These are phyloP conservation scores for Chionodraco myersi DNA, from an alignment of 2,113 vertebrate species.

Conservation along the genomic window DNA sequence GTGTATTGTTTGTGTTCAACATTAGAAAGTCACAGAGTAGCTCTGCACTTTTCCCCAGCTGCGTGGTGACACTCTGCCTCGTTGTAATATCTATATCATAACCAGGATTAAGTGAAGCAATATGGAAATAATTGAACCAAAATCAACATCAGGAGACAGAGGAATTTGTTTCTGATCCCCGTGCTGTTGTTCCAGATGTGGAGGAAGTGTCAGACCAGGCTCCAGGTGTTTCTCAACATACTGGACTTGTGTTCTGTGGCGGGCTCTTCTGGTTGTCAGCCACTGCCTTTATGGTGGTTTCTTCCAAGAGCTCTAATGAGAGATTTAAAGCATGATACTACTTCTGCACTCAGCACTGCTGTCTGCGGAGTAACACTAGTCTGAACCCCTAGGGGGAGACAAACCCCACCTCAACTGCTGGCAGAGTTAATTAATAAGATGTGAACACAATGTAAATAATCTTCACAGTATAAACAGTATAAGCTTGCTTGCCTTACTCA, in stretches of 20 bases:
- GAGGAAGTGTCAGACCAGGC: slow-evolving; percentile 24
- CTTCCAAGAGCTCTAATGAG: background rate
- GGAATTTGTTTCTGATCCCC: background rate
- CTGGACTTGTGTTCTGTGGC: slow-evolving; percentile 13
- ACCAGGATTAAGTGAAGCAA: slow-evolving; percentile 21
- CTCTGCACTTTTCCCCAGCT: background rate
- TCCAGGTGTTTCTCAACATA: slow-evolving; percentile 25
- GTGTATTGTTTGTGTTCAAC: background rate
- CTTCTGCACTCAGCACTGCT: slow-evolving; percentile 30
- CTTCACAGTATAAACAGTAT: slow-evolving; percentile 55
- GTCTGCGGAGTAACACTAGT: slow-evolving; percentile 37
- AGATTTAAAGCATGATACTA: slow-evolving; percentile 50
- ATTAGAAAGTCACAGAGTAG: background rate
- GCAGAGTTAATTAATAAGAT: slow-evolving; percentile 45
- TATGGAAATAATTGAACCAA: slow-evolving; percentile 25
- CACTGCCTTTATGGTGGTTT: background rate
- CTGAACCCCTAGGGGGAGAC: slow-evolving; percentile 69
- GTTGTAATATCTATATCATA: background rate
- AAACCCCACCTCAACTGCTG: slow-evolving; percentile 45
- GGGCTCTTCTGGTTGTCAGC: slow-evolving; percentile 6
- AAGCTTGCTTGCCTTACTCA: slow-evolving; percentile 82
- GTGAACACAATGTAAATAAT: slow-evolving; percentile 72
- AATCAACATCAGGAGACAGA: slow-evolving; percentile 8
- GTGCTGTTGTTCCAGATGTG: slow-evolving; percentile 11
- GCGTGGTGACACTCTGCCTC: slow-evolving; percentile 12